Percentiles rank a stretch among this genome's conserved stretches.
Evolutionary conservation across 2,888 invertebrate genomes (phyloP).

Genomic region (Hirtodrosophila trivittata): DNA sequence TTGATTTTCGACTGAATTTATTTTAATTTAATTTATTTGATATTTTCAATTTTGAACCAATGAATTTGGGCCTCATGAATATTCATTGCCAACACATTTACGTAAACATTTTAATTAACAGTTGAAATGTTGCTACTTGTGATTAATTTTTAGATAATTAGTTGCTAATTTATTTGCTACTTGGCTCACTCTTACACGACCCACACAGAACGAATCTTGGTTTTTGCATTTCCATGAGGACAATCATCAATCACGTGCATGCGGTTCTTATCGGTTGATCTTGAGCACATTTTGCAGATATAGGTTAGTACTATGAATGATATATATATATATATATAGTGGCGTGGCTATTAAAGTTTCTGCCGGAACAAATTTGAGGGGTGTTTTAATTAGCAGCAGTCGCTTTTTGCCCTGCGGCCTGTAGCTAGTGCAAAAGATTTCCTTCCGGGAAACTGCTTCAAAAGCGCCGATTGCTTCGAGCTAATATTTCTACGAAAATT

Average conservation of each 20-base stretch:
- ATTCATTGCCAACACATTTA: conserved; percentile 61
- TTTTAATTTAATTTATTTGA: conserved; percentile 71
- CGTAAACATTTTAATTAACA: conserved; percentile 77
- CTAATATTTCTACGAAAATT: conserved; percentile 63
- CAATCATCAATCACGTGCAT: not conserved
- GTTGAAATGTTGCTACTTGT: conserved; percentile 51
- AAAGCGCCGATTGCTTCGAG: conserved; percentile 56
- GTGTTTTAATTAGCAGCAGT: conserved; percentile 62
- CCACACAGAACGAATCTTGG: conserved; percentile 10
- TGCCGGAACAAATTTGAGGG: conserved; percentile 55
- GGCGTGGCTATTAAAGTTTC: conserved; percentile 21
- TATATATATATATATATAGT: conserved; percentile 17
- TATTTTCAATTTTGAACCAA: conserved; percentile 17
- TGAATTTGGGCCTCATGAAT: conserved; percentile 47
- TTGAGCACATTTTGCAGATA: conserved; percentile 23
- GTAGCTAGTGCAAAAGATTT: conserved; percentile 32
- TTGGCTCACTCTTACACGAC: conserved; percentile 10
- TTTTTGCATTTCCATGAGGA: conserved; percentile 9
- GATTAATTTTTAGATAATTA: conserved; percentile 71
- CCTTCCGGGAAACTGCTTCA: conserved; percentile 62
- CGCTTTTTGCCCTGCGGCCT: conserved; percentile 10
- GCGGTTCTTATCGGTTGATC: conserved; percentile 23
- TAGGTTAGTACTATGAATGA: not conserved
- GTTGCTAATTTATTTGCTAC: conserved; percentile 64
- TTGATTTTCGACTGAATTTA: conserved; percentile 55